A percentile compares a stretch with the other conserved stretches of the same genome.
These are phyloP conservation scores for Sphenodon punctatus DNA, from an alignment of 2,797 vertebrate genomes.

Conservation along the genomic window DNA sequence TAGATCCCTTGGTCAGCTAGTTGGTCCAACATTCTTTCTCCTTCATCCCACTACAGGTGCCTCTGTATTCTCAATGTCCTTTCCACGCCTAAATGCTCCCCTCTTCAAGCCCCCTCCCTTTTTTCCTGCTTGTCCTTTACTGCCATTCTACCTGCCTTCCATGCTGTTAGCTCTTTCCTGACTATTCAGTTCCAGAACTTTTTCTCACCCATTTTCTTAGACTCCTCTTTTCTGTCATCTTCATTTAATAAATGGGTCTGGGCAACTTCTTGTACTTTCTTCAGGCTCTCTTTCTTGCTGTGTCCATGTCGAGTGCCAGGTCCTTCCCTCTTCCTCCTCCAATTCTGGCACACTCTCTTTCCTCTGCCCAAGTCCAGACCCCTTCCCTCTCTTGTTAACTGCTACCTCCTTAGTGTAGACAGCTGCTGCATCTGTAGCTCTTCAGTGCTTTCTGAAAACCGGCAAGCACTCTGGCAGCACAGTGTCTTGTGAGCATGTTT, in stretches of 20 bases:
- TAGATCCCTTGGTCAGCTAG: not conserved
- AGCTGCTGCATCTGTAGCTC: not conserved
- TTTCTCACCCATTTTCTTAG: no score
- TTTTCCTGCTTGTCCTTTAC: not conserved
- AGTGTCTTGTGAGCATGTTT: not conserved
- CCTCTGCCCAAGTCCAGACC: not conserved
- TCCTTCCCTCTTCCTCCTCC: not conserved
- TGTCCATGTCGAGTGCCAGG: not conserved
- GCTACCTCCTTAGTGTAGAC: not conserved
- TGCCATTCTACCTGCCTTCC: not conserved
- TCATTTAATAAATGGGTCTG: no score
- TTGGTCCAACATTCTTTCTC: not conserved
- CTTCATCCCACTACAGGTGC: no score
- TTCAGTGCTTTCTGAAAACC: not conserved
- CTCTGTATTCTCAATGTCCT: not conserved
- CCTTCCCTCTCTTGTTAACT: not conserved
- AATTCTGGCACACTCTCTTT: not conserved
- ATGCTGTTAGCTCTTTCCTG: not conserved
- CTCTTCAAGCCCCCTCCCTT: not conserved
- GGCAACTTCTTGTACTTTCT: no score
- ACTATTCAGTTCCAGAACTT: not conserved
- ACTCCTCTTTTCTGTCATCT: not conserved
- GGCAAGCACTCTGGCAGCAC: not conserved
- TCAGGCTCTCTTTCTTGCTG: not conserved
- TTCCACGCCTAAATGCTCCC: not conserved